Conservation (phyloP, 2,888 invertebrate genomes). For the Sphaeridia pumilis region DNA sequence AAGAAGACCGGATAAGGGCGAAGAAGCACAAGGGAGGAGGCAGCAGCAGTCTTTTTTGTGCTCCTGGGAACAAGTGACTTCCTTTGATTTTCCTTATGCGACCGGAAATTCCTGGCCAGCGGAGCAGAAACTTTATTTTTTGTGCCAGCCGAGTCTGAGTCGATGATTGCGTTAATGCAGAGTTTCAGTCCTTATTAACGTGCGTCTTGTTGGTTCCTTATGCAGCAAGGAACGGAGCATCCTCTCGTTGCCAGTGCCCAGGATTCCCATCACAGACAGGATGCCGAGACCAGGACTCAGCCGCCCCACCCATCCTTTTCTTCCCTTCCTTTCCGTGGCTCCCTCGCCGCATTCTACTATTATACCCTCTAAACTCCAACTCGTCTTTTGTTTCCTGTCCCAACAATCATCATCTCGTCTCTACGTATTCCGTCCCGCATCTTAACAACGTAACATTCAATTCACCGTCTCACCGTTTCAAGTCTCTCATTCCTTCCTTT, state of each 20-base stretch:
- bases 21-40: conserved; percentile 2
- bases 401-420: too few species aligned
- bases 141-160: conserved; percentile 18
- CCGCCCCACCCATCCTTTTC: not conserved
- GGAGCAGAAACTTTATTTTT: conserved; percentile 32
- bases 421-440: too few species aligned
- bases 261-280: too few species aligned
- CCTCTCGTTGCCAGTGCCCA: too few species aligned
- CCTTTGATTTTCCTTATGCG: conserved; percentile 34
- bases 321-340: conserved; percentile 1
- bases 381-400: too few species aligned
- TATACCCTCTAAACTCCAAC: not conserved
- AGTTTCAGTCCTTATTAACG: too few species aligned
- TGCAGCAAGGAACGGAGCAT: conserved; percentile 6
- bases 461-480: not conserved
- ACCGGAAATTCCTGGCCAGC: conserved; percentile 35
- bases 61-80: conserved; percentile 23
- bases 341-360: not conserved
- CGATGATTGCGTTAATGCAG: conserved; percentile 12
- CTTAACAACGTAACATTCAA: too few species aligned
- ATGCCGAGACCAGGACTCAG: too few species aligned
- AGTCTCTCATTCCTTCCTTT: too few species aligned
- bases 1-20: not conserved
- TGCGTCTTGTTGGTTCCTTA: too few species aligned
- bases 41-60: not conserved